These are phyloP conservation scores for Dolomedes plantarius DNA, from an alignment of 2,888 invertebrate genomes.

Conservation along the genomic window DNA sequence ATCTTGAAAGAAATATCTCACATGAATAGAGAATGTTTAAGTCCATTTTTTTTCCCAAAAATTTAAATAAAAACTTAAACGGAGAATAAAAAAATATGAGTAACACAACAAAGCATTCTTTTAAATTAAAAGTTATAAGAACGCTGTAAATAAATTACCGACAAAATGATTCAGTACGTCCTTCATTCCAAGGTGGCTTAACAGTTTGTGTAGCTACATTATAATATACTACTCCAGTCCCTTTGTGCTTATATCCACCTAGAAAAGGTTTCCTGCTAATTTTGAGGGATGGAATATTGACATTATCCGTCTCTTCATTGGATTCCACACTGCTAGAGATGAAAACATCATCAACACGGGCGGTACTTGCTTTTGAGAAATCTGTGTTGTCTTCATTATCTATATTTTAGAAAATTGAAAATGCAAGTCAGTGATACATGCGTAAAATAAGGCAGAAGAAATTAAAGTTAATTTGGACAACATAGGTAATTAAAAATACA, in stretches of 20 bases:
- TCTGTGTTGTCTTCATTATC: neutral
- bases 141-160: constrained; percentile 47
- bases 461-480: too few species aligned
- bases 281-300: neutral
- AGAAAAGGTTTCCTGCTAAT: constrained; percentile 83
- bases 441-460: too few species aligned
- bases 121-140: neutral
- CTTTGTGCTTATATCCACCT: constrained; percentile 87
- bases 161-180: constrained; percentile 11
- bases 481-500: too few species aligned
- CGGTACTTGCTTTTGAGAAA: neutral
- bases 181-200: constrained; percentile 73
- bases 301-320: neutral
- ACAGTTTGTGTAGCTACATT: constrained; percentile 90
- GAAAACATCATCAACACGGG: neutral
- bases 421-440: too few species aligned
- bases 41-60: too few species aligned
- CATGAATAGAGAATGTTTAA: too few species aligned
- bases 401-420: too few species aligned
- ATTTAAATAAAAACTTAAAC: too few species aligned
- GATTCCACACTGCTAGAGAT: neutral
- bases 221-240: constrained; percentile 84
- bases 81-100: neutral
- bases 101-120: neutral
- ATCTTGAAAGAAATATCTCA: too few species aligned